Percentiles rank a stretch among this genome's conserved stretches.
Conservation (phyloP, 2,113 vertebrate genomes). For the Chlamydotis undulata region DNA sequence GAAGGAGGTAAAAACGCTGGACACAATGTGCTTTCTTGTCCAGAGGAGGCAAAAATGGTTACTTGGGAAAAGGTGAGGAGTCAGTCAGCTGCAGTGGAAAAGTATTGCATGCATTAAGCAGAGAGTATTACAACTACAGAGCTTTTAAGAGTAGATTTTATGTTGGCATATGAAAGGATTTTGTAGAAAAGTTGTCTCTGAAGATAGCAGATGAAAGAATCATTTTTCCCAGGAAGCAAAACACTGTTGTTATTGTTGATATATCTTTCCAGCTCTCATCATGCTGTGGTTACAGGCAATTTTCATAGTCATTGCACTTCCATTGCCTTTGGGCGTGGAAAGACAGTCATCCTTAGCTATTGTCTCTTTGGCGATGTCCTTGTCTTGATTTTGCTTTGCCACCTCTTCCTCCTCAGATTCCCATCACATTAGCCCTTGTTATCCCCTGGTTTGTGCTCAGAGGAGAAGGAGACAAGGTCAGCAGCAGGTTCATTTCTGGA, state of each 20-base stretch:
- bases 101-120: not conserved
- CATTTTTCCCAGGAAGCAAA: not conserved
- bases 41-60: not conserved
- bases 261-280: not conserved
- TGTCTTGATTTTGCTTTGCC: not conserved
- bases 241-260: not conserved
- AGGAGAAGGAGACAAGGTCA: not conserved
- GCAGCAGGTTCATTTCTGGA: not conserved
- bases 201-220: not conserved
- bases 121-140: not conserved
- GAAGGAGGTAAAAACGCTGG: not conserved
- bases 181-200: not conserved
- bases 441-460: not conserved
- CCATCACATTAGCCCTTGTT: not conserved
- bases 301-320: not conserved
- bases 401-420: not conserved
- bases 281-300: not conserved
- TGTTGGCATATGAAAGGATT: not conserved
- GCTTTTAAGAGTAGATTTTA: not conserved
- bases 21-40: not conserved
- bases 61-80: not conserved
- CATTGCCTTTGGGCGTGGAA: not conserved
- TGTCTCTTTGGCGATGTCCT: not conserved
- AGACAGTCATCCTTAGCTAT: not conserved
- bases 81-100: not conserved